Base-by-base conservation (phyloP, 2,888 invertebrate genomes). In the Chelonus formosanus region DNA sequence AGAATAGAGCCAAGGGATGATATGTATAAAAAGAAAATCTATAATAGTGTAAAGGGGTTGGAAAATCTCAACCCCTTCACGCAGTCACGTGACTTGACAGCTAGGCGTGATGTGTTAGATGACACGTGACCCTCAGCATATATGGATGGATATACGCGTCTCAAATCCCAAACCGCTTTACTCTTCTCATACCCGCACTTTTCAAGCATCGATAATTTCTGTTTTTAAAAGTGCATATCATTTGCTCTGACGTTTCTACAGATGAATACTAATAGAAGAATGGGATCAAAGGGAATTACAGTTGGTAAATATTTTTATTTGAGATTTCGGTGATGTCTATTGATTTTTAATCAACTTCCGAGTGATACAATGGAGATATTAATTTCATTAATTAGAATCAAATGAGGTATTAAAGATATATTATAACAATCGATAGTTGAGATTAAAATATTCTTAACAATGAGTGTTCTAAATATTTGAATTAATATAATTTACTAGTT, bases 51-150 rank as follows among this genome's bases (percentile, higher is more conserved):
- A 43, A n/a, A 10, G 43, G 31, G 34, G 6, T 34, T 57, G 76
- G 75, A 81, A 82, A 83, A 81, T 81, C 78, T 80, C 82, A 84
- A 84, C 83, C 84, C 84, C 84, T 84, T 80, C 80, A 76, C 74
- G 72, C 67, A 76, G 81, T 78, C 84, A 83, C 84, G 84, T 83
- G 84, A 81, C 83, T 69, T 74, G 79, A 76, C 77, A 74, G 73
- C 62, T 66, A 68, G 68, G 73, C 68, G 72, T 70, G 71, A 74
- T 65, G 68, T 67, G 69, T 67, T 74, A 71, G 68, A 62, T 52
- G 78, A 69, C 80, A 79, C 80, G 79, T 78, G 79, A 77, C 78
- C 72, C 69, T 40, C 54, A 65, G 58, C 67, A 60, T 53, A 50
- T 76, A 78, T 79, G 80, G 83, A 82, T 79, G 78, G 80, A 78